These are phyloP conservation scores for Chiloscyllium plagiosum DNA, from an alignment of 2,113 vertebrate genomes.

Conservation along the genomic window DNA sequence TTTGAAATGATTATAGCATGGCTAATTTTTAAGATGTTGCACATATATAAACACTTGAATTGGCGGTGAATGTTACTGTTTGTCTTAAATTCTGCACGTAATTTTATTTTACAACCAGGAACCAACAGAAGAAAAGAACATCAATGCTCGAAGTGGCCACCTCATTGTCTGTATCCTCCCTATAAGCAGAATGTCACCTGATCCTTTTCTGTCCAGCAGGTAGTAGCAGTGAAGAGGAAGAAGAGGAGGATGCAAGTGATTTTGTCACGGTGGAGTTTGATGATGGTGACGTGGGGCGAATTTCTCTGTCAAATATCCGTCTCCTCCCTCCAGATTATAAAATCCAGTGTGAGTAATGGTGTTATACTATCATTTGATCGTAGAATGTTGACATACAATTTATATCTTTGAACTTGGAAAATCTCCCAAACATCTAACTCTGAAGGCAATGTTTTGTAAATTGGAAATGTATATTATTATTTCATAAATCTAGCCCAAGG, in stretches of 20 bases:
- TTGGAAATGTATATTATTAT: neutral
- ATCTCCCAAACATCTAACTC: neutral
- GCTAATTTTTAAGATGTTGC: neutral
- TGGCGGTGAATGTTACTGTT: neutral
- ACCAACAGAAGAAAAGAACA: neutral
- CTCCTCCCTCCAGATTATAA: conserved; percentile 88
- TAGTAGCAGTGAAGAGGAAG: conserved; percentile 57
- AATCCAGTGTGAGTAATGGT: conserved; percentile 72
- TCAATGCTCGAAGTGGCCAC: neutral
- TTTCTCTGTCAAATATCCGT: conserved; percentile 82
- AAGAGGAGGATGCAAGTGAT: conserved; percentile 68
- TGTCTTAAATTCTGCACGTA: too few species aligned
- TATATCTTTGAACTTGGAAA: neutral
- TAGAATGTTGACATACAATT: neutral
- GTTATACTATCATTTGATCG: neutral
- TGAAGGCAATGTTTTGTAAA: neutral
- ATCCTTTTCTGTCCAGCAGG: conserved; percentile 34
- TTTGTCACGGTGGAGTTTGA: conserved; percentile 91
- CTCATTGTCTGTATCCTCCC: neutral
- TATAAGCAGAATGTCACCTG: neutral
- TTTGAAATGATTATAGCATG: neutral
- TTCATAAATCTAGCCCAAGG: neutral
- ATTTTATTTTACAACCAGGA: neutral
- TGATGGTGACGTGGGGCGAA: conserved; percentile 86
- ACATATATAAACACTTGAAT: neutral